These are phyloP conservation scores for Drosophila kambysellisi DNA, from an alignment of 2,888 invertebrate species.

Conservation along the genomic window DNA sequence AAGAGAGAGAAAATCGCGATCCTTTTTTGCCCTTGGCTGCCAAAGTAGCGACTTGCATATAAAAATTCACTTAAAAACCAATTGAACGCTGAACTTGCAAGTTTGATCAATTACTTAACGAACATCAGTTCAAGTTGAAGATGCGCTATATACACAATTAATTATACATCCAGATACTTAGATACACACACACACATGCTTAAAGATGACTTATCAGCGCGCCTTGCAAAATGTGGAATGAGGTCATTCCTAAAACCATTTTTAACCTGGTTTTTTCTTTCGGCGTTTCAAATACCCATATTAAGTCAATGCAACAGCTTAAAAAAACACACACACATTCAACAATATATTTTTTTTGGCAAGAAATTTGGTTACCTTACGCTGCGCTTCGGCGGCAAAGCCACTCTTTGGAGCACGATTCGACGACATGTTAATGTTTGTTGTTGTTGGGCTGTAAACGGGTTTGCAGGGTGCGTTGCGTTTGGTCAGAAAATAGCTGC, in stretches of 20 bases:
- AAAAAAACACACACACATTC: constrained; percentile 26
- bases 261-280: constrained; percentile 57
- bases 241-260: constrained; percentile 74
- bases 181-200: constrained; percentile 23
- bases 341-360: constrained; percentile 49
- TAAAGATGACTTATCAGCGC: constrained; percentile 55
- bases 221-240: constrained; percentile 61
- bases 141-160: not conserved
- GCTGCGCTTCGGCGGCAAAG: constrained; percentile 98
- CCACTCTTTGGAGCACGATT: constrained; percentile 87
- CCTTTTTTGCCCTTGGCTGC: constrained; percentile 1
- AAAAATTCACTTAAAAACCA: not conserved
- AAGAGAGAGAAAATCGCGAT: constrained; percentile 8
- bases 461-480: constrained; percentile 75
- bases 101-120: constrained; percentile 33
- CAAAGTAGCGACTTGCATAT: not conserved
- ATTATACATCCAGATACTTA: constrained; percentile 43
- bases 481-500: constrained; percentile 55
- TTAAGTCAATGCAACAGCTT: constrained; percentile 72
- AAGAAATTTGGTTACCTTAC: constrained; percentile 90
- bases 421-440: constrained; percentile 82
- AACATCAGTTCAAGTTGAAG: constrained; percentile 26
- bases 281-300: constrained; percentile 62
- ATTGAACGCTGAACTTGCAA: constrained; percentile 13
- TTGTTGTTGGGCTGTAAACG: constrained; percentile 70